These are phyloP conservation scores for Mustelus asterias DNA, from an alignment of 2,113 vertebrate species.

Conservation along the genomic window DNA sequence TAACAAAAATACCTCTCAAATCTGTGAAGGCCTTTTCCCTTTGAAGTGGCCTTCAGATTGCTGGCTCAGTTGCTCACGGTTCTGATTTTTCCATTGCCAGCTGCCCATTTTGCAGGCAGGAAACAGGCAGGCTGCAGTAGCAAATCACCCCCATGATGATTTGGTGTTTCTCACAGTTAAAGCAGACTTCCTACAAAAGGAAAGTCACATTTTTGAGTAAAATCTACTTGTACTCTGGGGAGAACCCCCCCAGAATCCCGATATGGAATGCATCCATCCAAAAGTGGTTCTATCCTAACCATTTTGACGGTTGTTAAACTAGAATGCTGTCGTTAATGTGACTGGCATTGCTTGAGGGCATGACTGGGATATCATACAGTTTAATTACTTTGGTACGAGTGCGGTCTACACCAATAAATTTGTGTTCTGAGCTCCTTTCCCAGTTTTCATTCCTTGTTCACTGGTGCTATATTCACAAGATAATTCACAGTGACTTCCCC, in stretches of 20 bases:
- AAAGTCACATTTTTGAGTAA: background rate
- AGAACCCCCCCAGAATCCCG: background rate
- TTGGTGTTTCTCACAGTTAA: background rate
- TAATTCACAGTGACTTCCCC: background rate
- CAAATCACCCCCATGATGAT: background rate
- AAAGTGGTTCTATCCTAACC: background rate
- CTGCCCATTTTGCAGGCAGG: background rate
- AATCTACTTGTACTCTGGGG: background rate
- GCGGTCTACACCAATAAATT: background rate
- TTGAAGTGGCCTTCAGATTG: background rate
- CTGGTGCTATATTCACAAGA: background rate
- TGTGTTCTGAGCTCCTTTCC: background rate
- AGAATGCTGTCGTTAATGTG: background rate
- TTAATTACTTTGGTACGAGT: background rate
- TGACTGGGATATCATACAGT: background rate
- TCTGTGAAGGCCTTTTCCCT: background rate
- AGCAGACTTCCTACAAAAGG: background rate
- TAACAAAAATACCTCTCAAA: background rate
- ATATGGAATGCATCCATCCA: background rate
- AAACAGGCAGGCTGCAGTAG: background rate
- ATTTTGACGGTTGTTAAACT: background rate
- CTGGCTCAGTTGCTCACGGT: background rate
- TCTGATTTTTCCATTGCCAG: background rate
- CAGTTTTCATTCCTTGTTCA: background rate
- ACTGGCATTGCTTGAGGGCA: background rate